Base-by-base conservation (phyloP, 2,888 invertebrate genomes). In the Eristalinus sepulchralis region DNA sequence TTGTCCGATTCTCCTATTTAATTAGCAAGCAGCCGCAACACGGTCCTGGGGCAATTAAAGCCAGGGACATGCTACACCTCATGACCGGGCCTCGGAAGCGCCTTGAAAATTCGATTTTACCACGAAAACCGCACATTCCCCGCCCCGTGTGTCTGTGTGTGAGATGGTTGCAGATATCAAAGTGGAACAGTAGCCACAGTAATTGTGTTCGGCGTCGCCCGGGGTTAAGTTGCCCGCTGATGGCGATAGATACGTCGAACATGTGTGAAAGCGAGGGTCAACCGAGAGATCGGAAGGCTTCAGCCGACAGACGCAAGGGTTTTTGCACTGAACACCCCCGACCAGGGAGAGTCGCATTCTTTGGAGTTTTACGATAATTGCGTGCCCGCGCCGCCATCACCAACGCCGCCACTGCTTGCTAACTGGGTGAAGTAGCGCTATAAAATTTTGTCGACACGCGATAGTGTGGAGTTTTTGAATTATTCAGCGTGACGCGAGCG, bases 1-100 rank as follows among this genome's bases (percentile, higher is more conserved):
- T 76, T 72, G 84, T 80, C 76, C 71, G 55, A 73, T 78, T 85
- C 72, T 73, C 77, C 63, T 68, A 85, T 77, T 81, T 73, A 85
- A 85, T 85, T 82, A 85, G 47, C 8, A 47, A 47, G 62, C 59
- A 13, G 17, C 66, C 63, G 17, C 55, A 22, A 53, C 73, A 73
- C 34, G 34, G 34, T 63, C 62, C 60, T 53, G 39, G 31, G 66
- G 71, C 76, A 76, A 71, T 75, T 75, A 75, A 79, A 85, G 64
- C 64, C 73, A 63, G 67, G 68, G 31, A 20, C 77, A 68, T 68
- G 77, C 59, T 53, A 59, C 68, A 73, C 60, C 68, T 68, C 73
- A 55, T 34, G 64, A 17, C 73, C 77, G 68, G 9, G 68, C 36
- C 27, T 68, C 17, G 34, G 64, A 68, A 79, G 60, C 70, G 57